phyloP scores from a whole-genome alignment of 2,888 invertebrate genomes.

The Scaptomyza cyrtandrae region DNA sequence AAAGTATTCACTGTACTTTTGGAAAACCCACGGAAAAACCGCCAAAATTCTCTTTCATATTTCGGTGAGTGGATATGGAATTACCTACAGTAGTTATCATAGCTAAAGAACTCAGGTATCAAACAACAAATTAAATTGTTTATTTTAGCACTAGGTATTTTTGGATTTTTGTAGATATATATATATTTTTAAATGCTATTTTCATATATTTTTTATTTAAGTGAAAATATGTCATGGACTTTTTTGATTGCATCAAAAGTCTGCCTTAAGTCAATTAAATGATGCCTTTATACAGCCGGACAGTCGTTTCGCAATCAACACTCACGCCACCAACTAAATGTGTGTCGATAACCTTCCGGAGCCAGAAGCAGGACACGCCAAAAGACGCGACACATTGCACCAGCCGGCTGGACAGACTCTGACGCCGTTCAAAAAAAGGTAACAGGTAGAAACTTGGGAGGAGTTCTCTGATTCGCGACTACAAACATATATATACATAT shows the following conservation, averaged over 20 bases:
- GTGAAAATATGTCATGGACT: not conserved
- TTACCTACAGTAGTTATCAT: slow-evolving; percentile 28
- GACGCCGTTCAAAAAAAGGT: slow-evolving; percentile 23
- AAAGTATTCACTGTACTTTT: slow-evolving; percentile 41
- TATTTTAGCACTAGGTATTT: not conserved
- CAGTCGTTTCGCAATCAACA: slow-evolving; percentile 43
- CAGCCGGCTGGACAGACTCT: slow-evolving; percentile 28
- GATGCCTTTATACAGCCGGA: slow-evolving; percentile 13
- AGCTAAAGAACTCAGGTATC: not conserved
- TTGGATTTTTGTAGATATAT: not conserved
- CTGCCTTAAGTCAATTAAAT: slow-evolving; percentile 38
- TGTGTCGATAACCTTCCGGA: slow-evolving; percentile 21
- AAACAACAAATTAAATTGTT: not conserved
- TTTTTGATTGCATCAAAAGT: slow-evolving; percentile 13
- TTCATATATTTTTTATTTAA: no score
- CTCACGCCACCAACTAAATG: slow-evolving; percentile 49
- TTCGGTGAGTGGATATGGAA: not conserved
- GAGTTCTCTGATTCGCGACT: slow-evolving; percentile 31
- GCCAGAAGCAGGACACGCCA: slow-evolving; percentile 27
- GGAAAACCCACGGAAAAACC: slow-evolving; percentile 63
- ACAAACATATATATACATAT: not conserved
- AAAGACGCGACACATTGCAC: slow-evolving; percentile 23
- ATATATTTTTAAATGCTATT: not conserved
- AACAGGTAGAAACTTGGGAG: slow-evolving; percentile 38
- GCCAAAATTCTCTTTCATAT: slow-evolving; percentile 44